These are phyloP conservation scores for Nephotettix cincticeps DNA, from an alignment of 1,140 invertebrate genomes.

Conservation along the genomic window DNA sequence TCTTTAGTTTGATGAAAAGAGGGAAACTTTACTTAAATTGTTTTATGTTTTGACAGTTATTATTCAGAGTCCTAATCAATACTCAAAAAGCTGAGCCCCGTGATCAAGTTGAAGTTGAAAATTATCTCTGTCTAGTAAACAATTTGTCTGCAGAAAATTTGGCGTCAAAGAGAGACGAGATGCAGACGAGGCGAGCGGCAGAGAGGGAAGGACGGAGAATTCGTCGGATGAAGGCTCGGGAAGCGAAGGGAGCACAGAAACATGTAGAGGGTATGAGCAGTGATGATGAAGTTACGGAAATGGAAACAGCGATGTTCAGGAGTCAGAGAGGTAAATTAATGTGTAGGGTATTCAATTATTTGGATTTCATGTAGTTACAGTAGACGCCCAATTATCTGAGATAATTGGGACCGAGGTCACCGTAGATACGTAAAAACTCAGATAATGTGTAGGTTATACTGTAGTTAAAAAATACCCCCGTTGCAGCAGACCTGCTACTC, in stretches of 20 bases:
- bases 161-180: conserved; percentile 55
- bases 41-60: not conserved
- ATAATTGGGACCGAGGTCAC: no score
- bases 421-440: no score
- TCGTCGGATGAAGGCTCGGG: conserved; percentile 68
- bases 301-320: conserved; percentile 66
- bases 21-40: not conserved
- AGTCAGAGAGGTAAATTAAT: conserved; percentile 41
- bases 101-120: no score
- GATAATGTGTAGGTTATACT: no score
- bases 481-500: no score
- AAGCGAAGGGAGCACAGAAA: conserved; percentile 53
- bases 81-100: no score
- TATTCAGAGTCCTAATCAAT: not conserved
- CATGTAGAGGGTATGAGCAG: conserved; percentile 96
- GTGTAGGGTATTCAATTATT: no score
- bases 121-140: not conserved
- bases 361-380: no score
- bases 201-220: conserved; percentile 88
- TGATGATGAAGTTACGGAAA: conserved; percentile 91
- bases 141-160: conserved; percentile 16
- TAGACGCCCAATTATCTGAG: no score
- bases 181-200: conserved; percentile 73
- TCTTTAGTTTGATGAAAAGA: no score
- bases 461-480: no score